A percentile compares a stretch with the other conserved stretches of the same genome.
Evolutionary conservation across 2,888 invertebrate genomes (phyloP).

Genomic region (Lucinisca nassula): DNA sequence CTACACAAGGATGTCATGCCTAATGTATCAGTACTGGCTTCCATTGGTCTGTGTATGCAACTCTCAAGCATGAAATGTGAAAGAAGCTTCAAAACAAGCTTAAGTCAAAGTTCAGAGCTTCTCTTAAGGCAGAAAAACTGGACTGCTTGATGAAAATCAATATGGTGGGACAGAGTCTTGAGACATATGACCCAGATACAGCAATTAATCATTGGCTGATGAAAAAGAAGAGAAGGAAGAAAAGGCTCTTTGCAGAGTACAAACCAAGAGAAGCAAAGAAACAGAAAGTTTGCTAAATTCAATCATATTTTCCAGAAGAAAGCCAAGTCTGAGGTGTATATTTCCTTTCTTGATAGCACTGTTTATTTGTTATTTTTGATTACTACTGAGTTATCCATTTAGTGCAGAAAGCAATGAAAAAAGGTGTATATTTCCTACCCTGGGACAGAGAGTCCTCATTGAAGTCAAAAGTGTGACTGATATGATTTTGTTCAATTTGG

Average conservation of each 20-base stretch:
- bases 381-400: too few species aligned
- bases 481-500: too few species aligned
- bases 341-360: too few species aligned
- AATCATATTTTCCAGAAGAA: too few species aligned
- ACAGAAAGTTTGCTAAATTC: not conserved
- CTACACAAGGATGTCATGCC: conserved; percentile 7
- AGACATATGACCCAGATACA: not conserved
- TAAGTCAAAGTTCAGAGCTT: conserved; percentile 27
- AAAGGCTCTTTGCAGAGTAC: not conserved
- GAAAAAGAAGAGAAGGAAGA: not conserved
- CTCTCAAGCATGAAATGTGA: conserved; percentile 49
- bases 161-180: not conserved
- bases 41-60: conserved; percentile 36
- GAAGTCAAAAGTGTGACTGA: too few species aligned
- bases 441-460: too few species aligned
- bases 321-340: too few species aligned
- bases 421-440: too few species aligned
- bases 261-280: not conserved
- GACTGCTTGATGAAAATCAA: not conserved
- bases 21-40: not conserved
- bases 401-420: too few species aligned
- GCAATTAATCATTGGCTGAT: not conserved
- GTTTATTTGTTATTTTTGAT: too few species aligned
- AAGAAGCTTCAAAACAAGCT: conserved; percentile 45
- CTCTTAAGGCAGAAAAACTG: not conserved